Evolutionary conservation across 92 coral and sea anemone genomes (phyloP).

Genomic region (Actinostola sp.): DNA sequence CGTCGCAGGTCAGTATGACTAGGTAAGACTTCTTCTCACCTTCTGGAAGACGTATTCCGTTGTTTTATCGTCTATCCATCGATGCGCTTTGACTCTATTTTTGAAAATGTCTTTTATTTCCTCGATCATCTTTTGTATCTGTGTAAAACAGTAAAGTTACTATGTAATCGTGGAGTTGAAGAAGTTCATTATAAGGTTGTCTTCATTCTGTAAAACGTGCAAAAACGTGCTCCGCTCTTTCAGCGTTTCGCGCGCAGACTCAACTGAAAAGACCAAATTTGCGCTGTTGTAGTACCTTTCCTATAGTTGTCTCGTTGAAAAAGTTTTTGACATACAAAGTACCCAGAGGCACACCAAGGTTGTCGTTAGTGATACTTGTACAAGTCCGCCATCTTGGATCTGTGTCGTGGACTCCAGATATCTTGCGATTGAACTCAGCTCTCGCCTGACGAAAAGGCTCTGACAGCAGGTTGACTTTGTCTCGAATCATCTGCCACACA

Average conservation of each 20-base stretch:
- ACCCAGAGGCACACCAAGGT: conserved; percentile 97
- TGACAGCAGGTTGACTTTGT: conserved; percentile 85
- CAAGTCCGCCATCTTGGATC: conserved; percentile 98
- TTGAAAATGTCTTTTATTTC: conserved; percentile 88
- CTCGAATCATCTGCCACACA: conserved; percentile 99
- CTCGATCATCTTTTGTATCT: conserved; percentile 83
- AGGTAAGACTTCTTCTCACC: conserved; percentile 54
- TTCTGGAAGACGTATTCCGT: conserved; percentile 89
- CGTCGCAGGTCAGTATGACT: too few species aligned
- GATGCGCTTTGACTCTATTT: conserved; percentile 77
- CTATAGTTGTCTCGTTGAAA: conserved; percentile 74
- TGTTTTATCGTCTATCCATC: conserved; percentile 92
- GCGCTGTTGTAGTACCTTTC: too few species aligned
- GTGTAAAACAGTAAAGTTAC: not conserved
- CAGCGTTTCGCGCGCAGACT: too few species aligned
- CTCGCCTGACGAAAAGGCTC: conserved; percentile 90
- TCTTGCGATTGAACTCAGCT: conserved; percentile 84
- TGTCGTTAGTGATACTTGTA: conserved; percentile 93
- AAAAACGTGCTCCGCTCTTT: too few species aligned
- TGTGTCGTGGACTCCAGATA: conserved; percentile 89
- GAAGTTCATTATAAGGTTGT: too few species aligned
- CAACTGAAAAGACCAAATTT: too few species aligned
- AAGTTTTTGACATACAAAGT: conserved; percentile 78
- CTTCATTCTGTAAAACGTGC: too few species aligned
- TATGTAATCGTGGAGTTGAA: too few species aligned